Evolutionary conservation across 2,888 invertebrate species (phyloP).

Genomic region (Noctua janthe): DNA sequence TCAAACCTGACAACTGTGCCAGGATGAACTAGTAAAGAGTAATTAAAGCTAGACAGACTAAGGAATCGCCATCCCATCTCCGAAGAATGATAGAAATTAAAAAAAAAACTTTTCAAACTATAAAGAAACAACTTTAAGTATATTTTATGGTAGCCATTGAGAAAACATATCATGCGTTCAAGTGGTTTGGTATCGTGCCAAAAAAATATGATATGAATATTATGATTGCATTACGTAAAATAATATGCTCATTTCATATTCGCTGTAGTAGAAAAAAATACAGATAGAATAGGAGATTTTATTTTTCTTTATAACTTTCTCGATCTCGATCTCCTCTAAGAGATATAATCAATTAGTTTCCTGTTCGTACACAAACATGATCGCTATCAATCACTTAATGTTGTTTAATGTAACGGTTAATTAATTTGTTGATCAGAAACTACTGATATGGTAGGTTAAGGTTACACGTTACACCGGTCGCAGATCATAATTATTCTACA

Average conservation of each 20-base stretch:
- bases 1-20: neutral
- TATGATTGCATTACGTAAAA: conserved; percentile 50
- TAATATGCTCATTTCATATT: conserved; percentile 38
- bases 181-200: conserved; percentile 49
- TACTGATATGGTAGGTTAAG: conserved; percentile 26
- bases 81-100: neutral
- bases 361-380: conserved; percentile 35
- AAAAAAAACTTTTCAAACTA: conserved; percentile 27
- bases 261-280: conserved; percentile 19
- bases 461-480: conserved; percentile 17
- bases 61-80: conserved; percentile 3
- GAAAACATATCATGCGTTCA: conserved; percentile 41
- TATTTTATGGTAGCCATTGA: conserved; percentile 30
- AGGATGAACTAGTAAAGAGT: neutral
- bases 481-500: conserved; percentile 7
- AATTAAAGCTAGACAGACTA: neutral
- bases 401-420: conserved; percentile 41
- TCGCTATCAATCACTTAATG: conserved; percentile 46
- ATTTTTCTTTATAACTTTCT: neutral
- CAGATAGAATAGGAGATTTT: neutral
- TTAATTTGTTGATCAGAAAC: conserved; percentile 39
- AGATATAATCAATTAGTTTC: conserved; percentile 43
- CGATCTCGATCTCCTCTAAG: conserved; percentile 1
- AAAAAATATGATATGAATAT: conserved; percentile 37
- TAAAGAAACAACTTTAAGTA: conserved; percentile 18